These are phyloP conservation scores for Sweltsa coloradensis DNA, from an alignment of 1,140 invertebrate genomes.

Conservation along the genomic window DNA sequence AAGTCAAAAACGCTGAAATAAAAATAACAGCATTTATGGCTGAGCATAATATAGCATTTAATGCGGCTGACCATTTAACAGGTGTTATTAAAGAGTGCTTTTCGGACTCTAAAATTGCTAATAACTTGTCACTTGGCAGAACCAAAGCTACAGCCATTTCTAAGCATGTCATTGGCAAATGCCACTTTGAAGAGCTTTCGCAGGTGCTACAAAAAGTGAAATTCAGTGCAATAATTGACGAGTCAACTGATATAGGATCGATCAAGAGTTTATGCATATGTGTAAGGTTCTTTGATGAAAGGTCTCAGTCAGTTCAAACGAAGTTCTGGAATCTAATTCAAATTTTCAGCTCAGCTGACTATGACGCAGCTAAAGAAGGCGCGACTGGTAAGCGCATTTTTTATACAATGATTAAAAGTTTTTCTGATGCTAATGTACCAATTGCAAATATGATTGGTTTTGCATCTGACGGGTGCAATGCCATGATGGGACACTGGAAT, in stretches of 20 bases:
- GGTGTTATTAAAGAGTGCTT: conserved; percentile 12
- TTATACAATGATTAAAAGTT: conserved; percentile 17
- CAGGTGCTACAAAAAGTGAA: conserved; percentile 18
- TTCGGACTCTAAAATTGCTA: conserved; percentile 12
- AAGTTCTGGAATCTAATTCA: conserved; percentile 23
- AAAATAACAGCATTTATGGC: conserved; percentile 13
- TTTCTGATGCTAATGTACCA: conserved; percentile 21
- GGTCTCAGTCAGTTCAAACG: conserved; percentile 18
- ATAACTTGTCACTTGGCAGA: conserved; percentile 12
- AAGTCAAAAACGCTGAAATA: conserved; percentile 11
- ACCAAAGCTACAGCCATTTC: conserved; percentile 18
- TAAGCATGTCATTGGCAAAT: conserved; percentile 17
- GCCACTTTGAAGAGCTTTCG: conserved; percentile 13
- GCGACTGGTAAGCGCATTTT: conserved; percentile 24
- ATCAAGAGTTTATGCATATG: conserved; percentile 24
- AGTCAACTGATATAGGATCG: conserved; percentile 24
- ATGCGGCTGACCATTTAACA: conserved; percentile 14
- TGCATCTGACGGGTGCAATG: conserved; percentile 25
- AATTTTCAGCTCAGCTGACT: too few relatives aligned
- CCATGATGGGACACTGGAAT: conserved; percentile 27
- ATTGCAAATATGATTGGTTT: conserved; percentile 27
- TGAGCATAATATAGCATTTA: conserved; percentile 15
- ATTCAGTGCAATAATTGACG: conserved; percentile 30
- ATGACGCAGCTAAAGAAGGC: conserved; percentile 14
- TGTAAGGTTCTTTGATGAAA: conserved; percentile 21